A percentile compares a stretch with the other conserved stretches of the same genome.
These are phyloP conservation scores for Dryadula phaetusa DNA, from an alignment of 2,888 invertebrate species.

Conservation along the genomic window DNA sequence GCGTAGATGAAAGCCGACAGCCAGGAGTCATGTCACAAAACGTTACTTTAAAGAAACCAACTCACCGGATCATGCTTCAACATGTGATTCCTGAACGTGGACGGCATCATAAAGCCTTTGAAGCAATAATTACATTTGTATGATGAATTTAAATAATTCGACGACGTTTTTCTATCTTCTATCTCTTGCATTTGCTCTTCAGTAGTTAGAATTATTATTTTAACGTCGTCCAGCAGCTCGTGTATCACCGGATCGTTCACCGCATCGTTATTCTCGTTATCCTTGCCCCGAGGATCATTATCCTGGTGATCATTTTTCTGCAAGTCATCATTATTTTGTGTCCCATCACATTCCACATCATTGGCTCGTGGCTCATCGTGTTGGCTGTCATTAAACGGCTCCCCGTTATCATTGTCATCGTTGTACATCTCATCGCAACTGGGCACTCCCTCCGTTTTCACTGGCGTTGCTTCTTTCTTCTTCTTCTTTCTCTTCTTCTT, in stretches of 20 bases:
- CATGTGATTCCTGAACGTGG: slow-evolving; percentile 69
- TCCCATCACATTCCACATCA: background rate
- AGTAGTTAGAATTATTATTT: slow-evolving; percentile 56
- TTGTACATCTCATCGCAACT: slow-evolving; percentile 24
- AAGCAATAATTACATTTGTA: slow-evolving; percentile 70
- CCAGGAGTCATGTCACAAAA: too few species aligned
- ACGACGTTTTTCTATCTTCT: slow-evolving; percentile 53
- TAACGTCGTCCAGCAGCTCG: slow-evolving; percentile 50
- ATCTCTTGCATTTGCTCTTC: slow-evolving; percentile 66
- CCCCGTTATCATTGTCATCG: slow-evolving; percentile 39
- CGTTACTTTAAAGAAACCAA: too few species aligned
- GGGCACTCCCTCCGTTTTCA: slow-evolving; percentile 43
- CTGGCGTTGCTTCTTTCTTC: slow-evolving; percentile 38
- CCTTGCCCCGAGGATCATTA: background rate
- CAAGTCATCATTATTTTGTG: background rate
- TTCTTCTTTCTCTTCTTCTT: slow-evolving; percentile 48
- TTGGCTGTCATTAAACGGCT: background rate
- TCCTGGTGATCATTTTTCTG: background rate
- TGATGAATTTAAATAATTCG: slow-evolving; percentile 64
- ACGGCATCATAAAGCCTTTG: slow-evolving; percentile 68
- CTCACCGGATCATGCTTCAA: slow-evolving; percentile 65
- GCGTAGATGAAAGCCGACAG: too few species aligned
- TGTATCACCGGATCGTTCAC: slow-evolving; percentile 23
- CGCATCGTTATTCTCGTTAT: background rate
- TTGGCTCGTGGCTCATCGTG: slow-evolving; percentile 12